These are phyloP conservation scores for Oreochromis aureus DNA, from an alignment of 2,113 vertebrate species.

Conservation along the genomic window DNA sequence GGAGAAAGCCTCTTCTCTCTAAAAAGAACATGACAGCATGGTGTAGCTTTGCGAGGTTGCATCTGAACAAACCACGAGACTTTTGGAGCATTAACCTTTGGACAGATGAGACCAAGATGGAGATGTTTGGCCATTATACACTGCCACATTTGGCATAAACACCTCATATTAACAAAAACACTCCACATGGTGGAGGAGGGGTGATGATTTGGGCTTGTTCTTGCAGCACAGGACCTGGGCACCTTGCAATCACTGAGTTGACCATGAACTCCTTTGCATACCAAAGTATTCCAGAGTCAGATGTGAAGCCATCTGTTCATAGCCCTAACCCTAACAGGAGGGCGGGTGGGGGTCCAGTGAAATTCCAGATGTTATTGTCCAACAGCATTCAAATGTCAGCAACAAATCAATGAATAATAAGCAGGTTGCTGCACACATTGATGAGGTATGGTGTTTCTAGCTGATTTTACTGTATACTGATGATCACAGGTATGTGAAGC, in stretches of 20 bases:
- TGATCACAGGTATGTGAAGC: background rate
- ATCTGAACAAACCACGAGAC: no score
- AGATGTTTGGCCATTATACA: background rate
- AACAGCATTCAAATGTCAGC: background rate
- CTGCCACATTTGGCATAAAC: background rate
- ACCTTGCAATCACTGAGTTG: background rate
- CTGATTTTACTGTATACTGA: background rate
- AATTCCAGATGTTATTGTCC: background rate
- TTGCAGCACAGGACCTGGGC: background rate
- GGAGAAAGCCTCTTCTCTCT: background rate
- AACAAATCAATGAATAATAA: background rate
- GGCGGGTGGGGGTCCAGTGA: background rate
- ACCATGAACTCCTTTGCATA: background rate
- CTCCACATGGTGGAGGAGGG: background rate
- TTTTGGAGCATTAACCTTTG: background rate
- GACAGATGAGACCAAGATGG: background rate
- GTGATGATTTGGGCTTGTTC: background rate
- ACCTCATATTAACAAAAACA: background rate
- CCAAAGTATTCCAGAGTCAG: background rate
- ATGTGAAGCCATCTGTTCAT: background rate
- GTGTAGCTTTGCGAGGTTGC: background rate
- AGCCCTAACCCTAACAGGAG: background rate
- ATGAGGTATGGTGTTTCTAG: background rate
- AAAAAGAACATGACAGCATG: background rate
- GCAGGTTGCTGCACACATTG: background rate